Percentiles rank a stretch among this genome's conserved stretches.
Conservation (phyloP, 2,113 vertebrate genomes). For the Myrmecophaga tridactyla region DNA sequence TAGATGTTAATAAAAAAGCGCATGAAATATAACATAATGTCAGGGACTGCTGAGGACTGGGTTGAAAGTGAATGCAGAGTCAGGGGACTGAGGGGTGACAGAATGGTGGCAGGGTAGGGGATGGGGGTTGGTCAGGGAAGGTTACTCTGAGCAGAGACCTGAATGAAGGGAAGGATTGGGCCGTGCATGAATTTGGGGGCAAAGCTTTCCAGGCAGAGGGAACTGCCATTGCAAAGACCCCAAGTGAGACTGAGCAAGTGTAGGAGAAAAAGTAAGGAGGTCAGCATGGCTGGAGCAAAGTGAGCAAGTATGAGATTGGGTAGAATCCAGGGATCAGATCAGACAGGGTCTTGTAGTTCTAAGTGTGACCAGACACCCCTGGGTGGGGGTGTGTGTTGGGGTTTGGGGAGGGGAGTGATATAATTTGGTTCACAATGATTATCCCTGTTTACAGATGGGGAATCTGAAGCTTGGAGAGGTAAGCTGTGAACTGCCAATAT, state of each 20-base stretch:
- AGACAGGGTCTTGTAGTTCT: background rate
- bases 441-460: background rate
- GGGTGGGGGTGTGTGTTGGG: no score
- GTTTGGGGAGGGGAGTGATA: background rate
- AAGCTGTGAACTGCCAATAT: background rate
- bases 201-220: background rate
- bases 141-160: background rate
- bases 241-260: background rate
- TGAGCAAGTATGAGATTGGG: background rate
- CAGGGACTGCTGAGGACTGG: background rate
- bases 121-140: background rate
- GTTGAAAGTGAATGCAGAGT: background rate
- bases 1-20: background rate
- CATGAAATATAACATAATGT: no score
- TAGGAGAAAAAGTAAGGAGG: background rate
- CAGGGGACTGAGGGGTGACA: background rate
- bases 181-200: background rate
- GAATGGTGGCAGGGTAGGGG: background rate
- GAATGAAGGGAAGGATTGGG: background rate
- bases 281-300: rapidly evolving
- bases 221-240: background rate
- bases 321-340: background rate
- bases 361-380: background rate
- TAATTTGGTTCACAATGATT: background rate
- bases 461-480: background rate